Base-by-base conservation (phyloP, 92 coral and sea anemone genomes). In the Actinostola sp. region DNA sequence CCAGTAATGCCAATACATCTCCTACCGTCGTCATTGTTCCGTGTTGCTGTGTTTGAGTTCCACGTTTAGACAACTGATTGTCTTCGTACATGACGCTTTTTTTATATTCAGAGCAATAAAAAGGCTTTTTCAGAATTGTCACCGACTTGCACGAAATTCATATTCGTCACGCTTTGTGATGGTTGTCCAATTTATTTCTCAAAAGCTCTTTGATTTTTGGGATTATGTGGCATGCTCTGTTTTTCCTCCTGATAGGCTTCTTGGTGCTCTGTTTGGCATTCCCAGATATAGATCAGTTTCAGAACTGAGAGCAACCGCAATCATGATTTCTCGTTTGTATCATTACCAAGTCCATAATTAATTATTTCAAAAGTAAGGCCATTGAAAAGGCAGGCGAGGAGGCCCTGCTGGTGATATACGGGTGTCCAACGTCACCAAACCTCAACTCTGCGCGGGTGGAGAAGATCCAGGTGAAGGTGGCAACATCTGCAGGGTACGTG, bases 151-250 rank as follows among this genome's bases (percentile, higher is more conserved):
- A 16, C 61, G 75, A 56, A 33, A 73, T 45, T 81, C 76, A 62
- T 80, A 69, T 24, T 84, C 80, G 26, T 84, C 68, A 62, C 62
- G 58, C 8, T 32, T 62, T 16, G 15, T 25, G 13, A 84, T 58
- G n/a, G 54, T 24, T 1, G 30, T 1, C 84, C 84, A 84, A 14
- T 17, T 41, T 55, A 14, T 35, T 63, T 42, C 63, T 51, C 58
- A 83, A 39, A 14, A 71, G 26, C 16, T 52, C 67, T 27, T 39
- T 61, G 31, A 83, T 56, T 53, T 76, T 68, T 21, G 88, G 84
- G 5, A 42, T 45, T 42, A 50, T 46, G 66, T 63, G 43, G 38
- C 11, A 28, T 9, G 2, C 10, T 52, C 60, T 36, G 73, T n/a
- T 19, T 32, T 69, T 53, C 55, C 29, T 23, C 78, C 15, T 19